Conservation (phyloP, 92 coral and sea anemone species). For the Phenganax stokvisi region DNA sequence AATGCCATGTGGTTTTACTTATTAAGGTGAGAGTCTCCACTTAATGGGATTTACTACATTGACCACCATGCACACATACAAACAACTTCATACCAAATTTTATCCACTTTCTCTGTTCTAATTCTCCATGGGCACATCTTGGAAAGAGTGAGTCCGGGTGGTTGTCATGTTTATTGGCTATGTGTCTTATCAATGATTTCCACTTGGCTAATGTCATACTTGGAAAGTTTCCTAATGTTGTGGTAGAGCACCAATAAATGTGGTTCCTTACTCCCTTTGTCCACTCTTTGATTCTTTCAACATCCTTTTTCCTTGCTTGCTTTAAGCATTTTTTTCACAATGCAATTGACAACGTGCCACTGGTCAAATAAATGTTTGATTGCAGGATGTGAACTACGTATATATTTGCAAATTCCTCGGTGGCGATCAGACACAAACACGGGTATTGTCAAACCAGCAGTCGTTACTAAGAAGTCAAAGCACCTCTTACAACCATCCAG, state of each 20-base stretch:
- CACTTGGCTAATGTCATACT: slow-evolving; percentile 43
- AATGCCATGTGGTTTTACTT: too few species aligned
- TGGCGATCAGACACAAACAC: slow-evolving; percentile 41
- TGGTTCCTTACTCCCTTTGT: slow-evolving; percentile 37
- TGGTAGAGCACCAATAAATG: slow-evolving; percentile 37
- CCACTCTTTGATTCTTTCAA: slow-evolving; percentile 34
- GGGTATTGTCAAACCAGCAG: slow-evolving; percentile 22
- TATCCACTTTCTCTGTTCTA: slow-evolving; percentile 38
- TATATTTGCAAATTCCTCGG: slow-evolving; percentile 36
- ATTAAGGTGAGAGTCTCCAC: too few species aligned
- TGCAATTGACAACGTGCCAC: slow-evolving; percentile 37
- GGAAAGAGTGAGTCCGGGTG: slow-evolving; percentile 39
- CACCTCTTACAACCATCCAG: slow-evolving; percentile 31
- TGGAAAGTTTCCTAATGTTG: slow-evolving; percentile 37
- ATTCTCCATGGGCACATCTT: slow-evolving; percentile 37
- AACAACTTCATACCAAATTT: slow-evolving; percentile 28
- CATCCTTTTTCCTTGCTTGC: slow-evolving; percentile 43
- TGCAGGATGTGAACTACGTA: background rate
- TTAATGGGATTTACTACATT: too few species aligned
- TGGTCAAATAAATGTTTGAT: background rate
- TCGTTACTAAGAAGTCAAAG: slow-evolving; percentile 15
- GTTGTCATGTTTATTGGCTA: slow-evolving; percentile 31
- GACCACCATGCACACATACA: background rate
- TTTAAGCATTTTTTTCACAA: slow-evolving; percentile 33
- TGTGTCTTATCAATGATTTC: slow-evolving; percentile 47